Conservation (phyloP, 2,113 vertebrate species). For the Motacilla alba region DNA sequence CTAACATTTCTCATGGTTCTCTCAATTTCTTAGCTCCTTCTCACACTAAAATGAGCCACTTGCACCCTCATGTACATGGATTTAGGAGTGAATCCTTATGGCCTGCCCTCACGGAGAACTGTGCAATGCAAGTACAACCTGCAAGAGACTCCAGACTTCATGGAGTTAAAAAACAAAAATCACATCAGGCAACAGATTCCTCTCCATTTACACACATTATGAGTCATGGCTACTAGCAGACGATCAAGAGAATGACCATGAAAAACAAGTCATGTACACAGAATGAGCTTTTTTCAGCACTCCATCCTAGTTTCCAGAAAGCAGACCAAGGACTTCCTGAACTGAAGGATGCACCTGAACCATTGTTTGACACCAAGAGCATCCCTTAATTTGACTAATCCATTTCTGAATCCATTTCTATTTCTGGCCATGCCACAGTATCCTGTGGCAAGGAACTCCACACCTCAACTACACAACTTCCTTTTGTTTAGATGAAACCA, state of each 20-base stretch:
- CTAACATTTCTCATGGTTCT: background rate
- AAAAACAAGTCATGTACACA: background rate
- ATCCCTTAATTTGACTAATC: background rate
- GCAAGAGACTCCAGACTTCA: background rate
- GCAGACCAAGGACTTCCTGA: background rate
- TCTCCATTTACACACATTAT: background rate
- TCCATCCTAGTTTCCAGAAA: background rate
- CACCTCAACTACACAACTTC: background rate
- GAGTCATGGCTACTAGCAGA: background rate
- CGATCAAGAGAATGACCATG: background rate
- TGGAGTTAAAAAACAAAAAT: accelerated
- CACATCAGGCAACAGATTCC: background rate
- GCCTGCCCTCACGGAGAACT: background rate
- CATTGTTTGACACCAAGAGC: background rate
- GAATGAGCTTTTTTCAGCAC: background rate
- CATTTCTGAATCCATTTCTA: background rate
- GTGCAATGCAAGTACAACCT: background rate
- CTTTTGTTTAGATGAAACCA: background rate
- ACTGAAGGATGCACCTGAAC: slow-evolving; percentile 10
- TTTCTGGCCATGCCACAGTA: background rate
- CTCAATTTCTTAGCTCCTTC: background rate
- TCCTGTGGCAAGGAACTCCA: background rate
- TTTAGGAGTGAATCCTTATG: background rate
- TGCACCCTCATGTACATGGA: background rate
- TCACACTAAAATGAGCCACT: background rate